Percentiles rank a stretch among this genome's conserved stretches.
These are phyloP conservation scores for Taenaris catops DNA, from an alignment of 2,888 invertebrate genomes.

Conservation along the genomic window DNA sequence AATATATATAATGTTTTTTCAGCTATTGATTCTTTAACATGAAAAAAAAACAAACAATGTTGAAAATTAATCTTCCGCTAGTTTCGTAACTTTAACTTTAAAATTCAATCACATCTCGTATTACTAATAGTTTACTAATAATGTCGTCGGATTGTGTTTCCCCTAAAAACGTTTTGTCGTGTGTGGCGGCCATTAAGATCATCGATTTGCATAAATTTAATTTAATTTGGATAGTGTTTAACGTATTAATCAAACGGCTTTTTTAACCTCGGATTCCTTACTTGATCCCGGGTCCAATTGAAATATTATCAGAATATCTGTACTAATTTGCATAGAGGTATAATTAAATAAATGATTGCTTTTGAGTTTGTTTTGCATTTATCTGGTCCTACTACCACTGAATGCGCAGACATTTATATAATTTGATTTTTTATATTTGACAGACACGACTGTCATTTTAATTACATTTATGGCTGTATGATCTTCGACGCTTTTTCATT, in stretches of 20 bases:
- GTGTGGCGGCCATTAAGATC: conserved; percentile 57
- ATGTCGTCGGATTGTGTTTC: conserved; percentile 42
- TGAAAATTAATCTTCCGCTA: no score
- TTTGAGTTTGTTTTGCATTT: no score
- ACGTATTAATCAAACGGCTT: conserved; percentile 59
- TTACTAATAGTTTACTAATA: conserved; percentile 41
- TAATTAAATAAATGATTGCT: conserved; percentile 50
- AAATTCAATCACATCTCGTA: conserved; percentile 50
- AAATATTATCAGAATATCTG: conserved; percentile 35
- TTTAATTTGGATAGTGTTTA: conserved; percentile 54
- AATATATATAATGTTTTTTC: no score
- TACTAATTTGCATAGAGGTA: conserved; percentile 50
- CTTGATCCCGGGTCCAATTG: conserved; percentile 37
- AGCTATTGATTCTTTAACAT: no score
- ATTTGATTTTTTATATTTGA: no score
- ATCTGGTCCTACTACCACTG: no score
- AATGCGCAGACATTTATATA: no score
- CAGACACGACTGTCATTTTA: no score
- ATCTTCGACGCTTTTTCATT: no score
- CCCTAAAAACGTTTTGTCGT: conserved; percentile 52
- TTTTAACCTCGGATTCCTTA: conserved; percentile 47
- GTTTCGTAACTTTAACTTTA: no score
- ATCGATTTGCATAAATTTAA: conserved; percentile 61
- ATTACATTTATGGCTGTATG: no score
- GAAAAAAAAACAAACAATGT: no score